Percentiles rank a stretch among this genome's conserved stretches.
phyloP scores from a whole-genome alignment of 35 echinoderm and acorn worm species.

The Ophiothrix spiculata region DNA sequence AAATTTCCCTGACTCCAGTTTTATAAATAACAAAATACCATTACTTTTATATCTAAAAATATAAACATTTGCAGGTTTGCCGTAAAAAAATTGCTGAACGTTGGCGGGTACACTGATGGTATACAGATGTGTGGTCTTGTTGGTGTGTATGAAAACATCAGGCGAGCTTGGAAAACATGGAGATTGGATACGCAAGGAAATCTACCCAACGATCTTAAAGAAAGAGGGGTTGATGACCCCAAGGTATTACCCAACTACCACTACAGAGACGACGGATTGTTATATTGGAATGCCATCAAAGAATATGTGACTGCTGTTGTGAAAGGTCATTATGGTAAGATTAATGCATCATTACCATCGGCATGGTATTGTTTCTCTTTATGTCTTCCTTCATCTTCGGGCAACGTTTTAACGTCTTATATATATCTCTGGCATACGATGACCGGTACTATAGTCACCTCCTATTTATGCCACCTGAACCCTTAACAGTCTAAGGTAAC shows the following conservation, averaged over 20 bases:
- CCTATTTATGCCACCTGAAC: too few relatives aligned
- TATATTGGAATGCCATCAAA: slow-evolving; percentile 49
- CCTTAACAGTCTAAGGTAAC: too few relatives aligned
- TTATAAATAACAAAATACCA: too few relatives aligned
- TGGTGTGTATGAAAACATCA: slow-evolving; percentile 68
- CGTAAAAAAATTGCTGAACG: slow-evolving; percentile 45
- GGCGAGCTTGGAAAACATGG: slow-evolving; percentile 41
- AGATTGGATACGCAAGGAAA: too few relatives aligned
- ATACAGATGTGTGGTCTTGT: slow-evolving; percentile 59
- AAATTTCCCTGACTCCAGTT: neutral
- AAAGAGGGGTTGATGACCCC: slow-evolving; percentile 69
- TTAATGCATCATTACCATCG: too few relatives aligned
- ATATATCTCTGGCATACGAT: too few relatives aligned
- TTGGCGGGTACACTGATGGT: slow-evolving; percentile 73
- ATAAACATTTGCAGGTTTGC: too few relatives aligned
- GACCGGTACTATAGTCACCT: too few relatives aligned
- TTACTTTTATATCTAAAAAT: too few relatives aligned
- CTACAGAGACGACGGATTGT: slow-evolving; percentile 75
- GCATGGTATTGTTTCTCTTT: neutral
- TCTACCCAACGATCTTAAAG: slow-evolving; percentile 53
- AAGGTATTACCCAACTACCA: slow-evolving; percentile 78
- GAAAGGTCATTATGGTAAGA: slow-evolving; percentile 64
- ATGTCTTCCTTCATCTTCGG: too few relatives aligned
- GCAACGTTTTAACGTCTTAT: too few relatives aligned
- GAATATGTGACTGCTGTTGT: slow-evolving; percentile 65